Base-by-base conservation (phyloP, 2,113 vertebrate species). In the Ailuropoda melanoleuca region DNA sequence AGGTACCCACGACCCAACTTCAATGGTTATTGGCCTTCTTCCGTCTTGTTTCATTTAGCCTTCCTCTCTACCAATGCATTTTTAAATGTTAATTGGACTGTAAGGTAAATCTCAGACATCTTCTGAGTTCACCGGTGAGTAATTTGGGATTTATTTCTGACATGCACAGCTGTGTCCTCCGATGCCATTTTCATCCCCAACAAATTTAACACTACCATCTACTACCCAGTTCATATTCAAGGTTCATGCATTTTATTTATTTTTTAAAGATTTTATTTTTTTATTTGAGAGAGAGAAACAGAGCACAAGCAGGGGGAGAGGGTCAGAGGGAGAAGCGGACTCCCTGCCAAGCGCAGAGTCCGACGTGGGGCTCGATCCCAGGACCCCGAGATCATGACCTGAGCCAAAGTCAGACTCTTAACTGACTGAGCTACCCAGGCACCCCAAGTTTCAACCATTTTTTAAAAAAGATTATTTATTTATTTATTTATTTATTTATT, bases 1-100 rank as follows among this genome's bases (percentile, higher is more conserved):
- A 2, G 3, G 3, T 1, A 14, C 74, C 24, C 4, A 19, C 8
- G 8, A 11, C 31, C 26, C 58, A 39, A 1, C 50, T 17, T n/a
- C 70, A 7, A 31, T 3, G 15, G 50, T n/a, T 18, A n/a, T 2
- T 34, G 37, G 34, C 10, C 4, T 23, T 12, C n/a, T 5, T 19
- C 64, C 15, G 4, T 0, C 7, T 78, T 15, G 34, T 37, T 50
- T 13, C 66, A 7, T 4, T 24, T 37, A 4, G 0, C 48, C 74
- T 50, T 13, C 37, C 46, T 31, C 15, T 8, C 66, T 43, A 43
- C 43, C 26, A 72, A 9, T 4, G 34, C 31, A 26, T 39, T 26
- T 87, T 23, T 48, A 0, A 48, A 1, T 18, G 60, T 72, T 29
- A 2, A 34, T 24, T 75, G 15, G n/a, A 50, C 46, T 87, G 84